These are phyloP conservation scores for Hypomesus transpacificus DNA, from an alignment of 2,113 vertebrate genomes.

Conservation along the genomic window DNA sequence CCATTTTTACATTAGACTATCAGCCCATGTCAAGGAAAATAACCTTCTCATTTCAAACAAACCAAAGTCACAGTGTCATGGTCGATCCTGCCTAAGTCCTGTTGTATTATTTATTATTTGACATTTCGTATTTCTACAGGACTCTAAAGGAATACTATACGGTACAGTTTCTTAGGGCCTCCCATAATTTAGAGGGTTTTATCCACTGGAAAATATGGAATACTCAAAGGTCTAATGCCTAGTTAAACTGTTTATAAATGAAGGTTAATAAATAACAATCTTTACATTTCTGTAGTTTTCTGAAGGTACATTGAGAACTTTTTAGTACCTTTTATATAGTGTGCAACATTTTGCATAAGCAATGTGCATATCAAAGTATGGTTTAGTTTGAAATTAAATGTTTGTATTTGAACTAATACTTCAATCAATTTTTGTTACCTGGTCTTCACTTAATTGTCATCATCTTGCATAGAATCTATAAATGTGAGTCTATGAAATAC, in stretches of 20 bases:
- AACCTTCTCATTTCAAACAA: slow-evolving; percentile 55
- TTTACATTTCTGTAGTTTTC: neutral
- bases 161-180: slow-evolving; percentile 30
- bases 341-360: no score
- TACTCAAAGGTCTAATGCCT: slow-evolving; percentile 1
- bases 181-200: slow-evolving; percentile 44
- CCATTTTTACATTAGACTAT: slow-evolving; percentile 61
- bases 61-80: slow-evolving; percentile 54
- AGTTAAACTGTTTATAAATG: slow-evolving; percentile 16
- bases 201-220: slow-evolving; percentile 37
- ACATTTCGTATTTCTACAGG: slow-evolving; percentile 44
- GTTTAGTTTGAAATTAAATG: neutral
- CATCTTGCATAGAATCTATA: no score
- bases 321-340: no score
- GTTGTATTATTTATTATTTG: slow-evolving; percentile 58
- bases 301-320: no score
- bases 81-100: slow-evolving; percentile 46
- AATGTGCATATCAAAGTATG: neutral
- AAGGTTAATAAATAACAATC: slow-evolving; percentile 35
- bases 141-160: slow-evolving; percentile 41
- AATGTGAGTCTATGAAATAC: neutral
- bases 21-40: slow-evolving; percentile 58
- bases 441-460: neutral
- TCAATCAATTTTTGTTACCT: neutral
- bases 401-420: neutral